Percentiles rank a stretch among this genome's conserved stretches.
Conservation (phyloP, 2,113 vertebrate genomes). For the Nipponia nippon region DNA sequence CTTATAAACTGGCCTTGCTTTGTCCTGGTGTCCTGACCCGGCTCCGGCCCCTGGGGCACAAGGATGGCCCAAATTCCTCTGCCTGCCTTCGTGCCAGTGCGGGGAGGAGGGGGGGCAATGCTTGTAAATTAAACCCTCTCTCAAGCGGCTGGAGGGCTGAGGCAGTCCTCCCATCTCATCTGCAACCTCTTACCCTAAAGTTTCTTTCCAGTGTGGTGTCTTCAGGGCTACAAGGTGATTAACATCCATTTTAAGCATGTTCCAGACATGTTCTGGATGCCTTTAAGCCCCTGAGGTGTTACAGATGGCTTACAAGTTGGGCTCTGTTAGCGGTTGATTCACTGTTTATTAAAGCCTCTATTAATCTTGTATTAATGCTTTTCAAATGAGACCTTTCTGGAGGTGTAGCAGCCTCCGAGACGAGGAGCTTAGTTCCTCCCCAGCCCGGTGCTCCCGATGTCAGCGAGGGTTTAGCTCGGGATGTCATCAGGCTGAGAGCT, state of each 20-base stretch:
- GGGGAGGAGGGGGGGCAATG: accelerated
- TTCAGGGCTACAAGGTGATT: not conserved
- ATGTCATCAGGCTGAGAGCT: not conserved
- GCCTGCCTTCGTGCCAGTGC: not conserved
- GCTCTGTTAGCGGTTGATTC: not conserved
- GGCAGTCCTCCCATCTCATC: not conserved
- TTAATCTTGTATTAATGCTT: slow-evolving; percentile 4
- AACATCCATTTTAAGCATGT: not conserved
- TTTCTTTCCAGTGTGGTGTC: not conserved
- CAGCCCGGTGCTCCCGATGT: not conserved
- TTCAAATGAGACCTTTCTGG: not conserved
- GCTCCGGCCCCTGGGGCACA: not conserved
- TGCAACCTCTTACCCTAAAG: not conserved
- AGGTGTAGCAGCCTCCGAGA: not conserved
- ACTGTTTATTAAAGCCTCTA: slow-evolving; percentile 2
- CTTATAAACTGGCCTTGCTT: not conserved
- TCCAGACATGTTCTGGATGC: not conserved
- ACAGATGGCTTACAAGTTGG: not conserved
- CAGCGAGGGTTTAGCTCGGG: not conserved
- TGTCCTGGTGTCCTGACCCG: not conserved
- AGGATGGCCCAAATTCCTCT: not conserved
- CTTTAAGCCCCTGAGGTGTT: not conserved
- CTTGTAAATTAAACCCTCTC: no score
- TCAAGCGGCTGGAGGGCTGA: accelerated
- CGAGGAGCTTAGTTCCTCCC: not conserved